Percentiles rank a stretch among this genome's conserved stretches.
Conservation (phyloP, 2,113 vertebrate genomes). For the Thryonomys swinderianus region DNA sequence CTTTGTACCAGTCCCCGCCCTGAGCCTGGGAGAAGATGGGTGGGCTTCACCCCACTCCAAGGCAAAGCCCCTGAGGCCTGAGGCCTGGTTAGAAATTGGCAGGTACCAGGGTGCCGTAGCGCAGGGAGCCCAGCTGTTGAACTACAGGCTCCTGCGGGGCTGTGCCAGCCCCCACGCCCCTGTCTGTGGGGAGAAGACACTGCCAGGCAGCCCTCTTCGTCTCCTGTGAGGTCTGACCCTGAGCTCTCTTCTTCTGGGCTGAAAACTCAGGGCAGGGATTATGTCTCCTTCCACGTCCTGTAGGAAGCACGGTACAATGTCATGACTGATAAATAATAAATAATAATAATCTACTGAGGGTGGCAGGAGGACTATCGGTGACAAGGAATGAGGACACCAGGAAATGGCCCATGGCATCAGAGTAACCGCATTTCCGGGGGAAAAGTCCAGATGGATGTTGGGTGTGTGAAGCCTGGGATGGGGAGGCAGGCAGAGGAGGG, state of each 20-base stretch:
- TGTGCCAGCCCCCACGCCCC: background rate
- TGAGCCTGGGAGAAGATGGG: background rate
- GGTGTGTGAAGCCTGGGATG: background rate
- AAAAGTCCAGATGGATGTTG: background rate
- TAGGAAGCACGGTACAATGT: slow-evolving; percentile 71
- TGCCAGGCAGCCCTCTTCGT: background rate
- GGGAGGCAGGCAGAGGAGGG: background rate
- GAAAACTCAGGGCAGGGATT: slow-evolving; percentile 58
- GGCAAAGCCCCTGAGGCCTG: background rate
- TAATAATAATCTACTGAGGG: slow-evolving; percentile 77
- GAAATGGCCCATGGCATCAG: slow-evolving; percentile 51
- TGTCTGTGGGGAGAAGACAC: background rate
- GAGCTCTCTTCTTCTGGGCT: slow-evolving; percentile 59
- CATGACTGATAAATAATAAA: slow-evolving; percentile 81
- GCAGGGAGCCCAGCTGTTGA: background rate
- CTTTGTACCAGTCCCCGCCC: background rate
- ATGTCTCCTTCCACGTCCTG: slow-evolving; percentile 74
- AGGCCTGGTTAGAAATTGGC: background rate
- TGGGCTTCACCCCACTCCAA: background rate
- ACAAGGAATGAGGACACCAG: slow-evolving; percentile 41
- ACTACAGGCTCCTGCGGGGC: background rate
- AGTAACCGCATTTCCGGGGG: slow-evolving; percentile 48
- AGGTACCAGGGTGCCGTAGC: background rate
- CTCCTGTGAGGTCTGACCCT: slow-evolving; percentile 37
- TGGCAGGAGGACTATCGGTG: slow-evolving; percentile 60